Conservation (phyloP, 2,888 invertebrate species). For the Tineola bisselliella region DNA sequence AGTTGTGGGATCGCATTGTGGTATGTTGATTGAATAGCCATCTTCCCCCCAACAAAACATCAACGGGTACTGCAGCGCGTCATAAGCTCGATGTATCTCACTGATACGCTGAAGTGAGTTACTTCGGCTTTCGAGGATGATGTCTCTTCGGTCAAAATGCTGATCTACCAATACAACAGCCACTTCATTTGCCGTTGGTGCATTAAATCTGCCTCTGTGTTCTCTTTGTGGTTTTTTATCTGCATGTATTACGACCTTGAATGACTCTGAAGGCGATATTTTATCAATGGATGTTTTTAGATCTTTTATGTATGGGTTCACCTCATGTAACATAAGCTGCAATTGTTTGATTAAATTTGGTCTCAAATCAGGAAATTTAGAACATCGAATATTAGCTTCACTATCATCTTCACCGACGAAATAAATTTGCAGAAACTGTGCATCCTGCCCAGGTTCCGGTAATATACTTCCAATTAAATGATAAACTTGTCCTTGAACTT, state of each 20-base stretch:
- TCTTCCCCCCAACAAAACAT: not conserved
- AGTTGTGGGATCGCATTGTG: not conserved
- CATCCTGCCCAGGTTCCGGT: not conserved
- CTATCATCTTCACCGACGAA: not conserved
- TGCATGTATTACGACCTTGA: not conserved
- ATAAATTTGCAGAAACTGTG: conserved; percentile 7
- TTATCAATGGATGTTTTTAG: not conserved
- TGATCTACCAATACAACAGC: not conserved
- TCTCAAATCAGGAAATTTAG: too few species aligned
- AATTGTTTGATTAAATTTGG: not conserved
- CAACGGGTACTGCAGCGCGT: conserved; percentile 5
- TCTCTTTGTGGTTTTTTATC: not conserved
- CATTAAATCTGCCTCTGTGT: not conserved
- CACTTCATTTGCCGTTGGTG: not conserved
- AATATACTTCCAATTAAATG: not conserved
- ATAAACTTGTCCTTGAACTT: conserved; percentile 16
- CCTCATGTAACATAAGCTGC: not conserved
- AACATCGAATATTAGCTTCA: too few species aligned
- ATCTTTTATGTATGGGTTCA: not conserved
- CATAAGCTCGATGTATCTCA: conserved; percentile 9
- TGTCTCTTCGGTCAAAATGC: not conserved
- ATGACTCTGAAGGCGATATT: not conserved
- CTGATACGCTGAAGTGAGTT: not conserved
- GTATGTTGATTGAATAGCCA: not conserved
- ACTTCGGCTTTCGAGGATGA: not conserved